Evolutionary conservation across 2,797 vertebrate species (phyloP).

Genomic region (Coendou prehensilis): DNA sequence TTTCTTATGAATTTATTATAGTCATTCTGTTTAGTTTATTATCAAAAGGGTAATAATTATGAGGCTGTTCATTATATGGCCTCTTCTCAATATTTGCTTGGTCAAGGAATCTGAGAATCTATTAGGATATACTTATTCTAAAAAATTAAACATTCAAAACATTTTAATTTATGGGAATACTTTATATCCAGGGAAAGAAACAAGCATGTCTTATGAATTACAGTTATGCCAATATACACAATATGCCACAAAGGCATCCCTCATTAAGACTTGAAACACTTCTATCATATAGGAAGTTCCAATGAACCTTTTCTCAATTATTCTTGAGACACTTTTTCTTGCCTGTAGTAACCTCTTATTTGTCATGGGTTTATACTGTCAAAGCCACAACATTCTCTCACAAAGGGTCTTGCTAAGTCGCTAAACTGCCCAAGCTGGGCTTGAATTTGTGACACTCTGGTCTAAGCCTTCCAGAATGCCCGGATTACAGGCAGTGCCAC

Average conservation of each 20-base stretch:
- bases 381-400: neutral
- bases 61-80: neutral
- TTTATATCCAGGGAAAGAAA: constrained; percentile 22
- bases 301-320: constrained; percentile 35
- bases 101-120: neutral
- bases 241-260: neutral
- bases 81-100: neutral
- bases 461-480: neutral
- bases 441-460: neutral
- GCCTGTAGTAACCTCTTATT: constrained; percentile 4
- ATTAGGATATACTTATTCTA: neutral
- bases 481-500: neutral
- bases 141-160: neutral
- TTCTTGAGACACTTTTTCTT: neutral
- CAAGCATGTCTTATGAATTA: neutral
- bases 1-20: neutral
- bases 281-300: constrained; percentile 40
- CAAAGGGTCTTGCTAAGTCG: neutral
- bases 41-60: neutral
- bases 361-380: neutral
- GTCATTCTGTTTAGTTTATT: neutral
- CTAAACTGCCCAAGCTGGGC: neutral
- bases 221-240: neutral
- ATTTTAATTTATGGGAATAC: constrained; percentile 52
- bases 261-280: constrained; percentile 50